Evolutionary conservation across 2,797 vertebrate genomes (phyloP).

Genomic region (Danio choprae): DNA sequence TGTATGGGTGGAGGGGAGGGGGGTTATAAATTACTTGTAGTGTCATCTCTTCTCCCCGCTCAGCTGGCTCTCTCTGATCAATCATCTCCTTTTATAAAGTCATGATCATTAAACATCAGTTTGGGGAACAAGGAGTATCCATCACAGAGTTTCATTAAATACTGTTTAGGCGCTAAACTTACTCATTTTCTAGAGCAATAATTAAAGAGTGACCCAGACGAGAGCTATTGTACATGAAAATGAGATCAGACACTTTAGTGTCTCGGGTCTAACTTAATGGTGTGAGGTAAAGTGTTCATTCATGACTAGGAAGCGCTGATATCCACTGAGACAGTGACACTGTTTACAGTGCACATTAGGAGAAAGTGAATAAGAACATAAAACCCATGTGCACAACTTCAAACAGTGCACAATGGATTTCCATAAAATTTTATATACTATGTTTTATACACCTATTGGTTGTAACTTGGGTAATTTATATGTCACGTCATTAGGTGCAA

Average conservation of each 20-base stretch:
- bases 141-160: conserved; percentile 79
- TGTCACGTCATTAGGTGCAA: conserved; percentile 86
- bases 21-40: conserved; percentile 88
- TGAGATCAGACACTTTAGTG: conserved; percentile 60
- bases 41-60: conserved; percentile 75
- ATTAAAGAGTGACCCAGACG: conserved; percentile 68
- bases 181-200: conserved; percentile 65
- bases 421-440: conserved; percentile 99
- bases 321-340: neutral
- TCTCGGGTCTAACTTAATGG: conserved; percentile 53
- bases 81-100: conserved; percentile 88
- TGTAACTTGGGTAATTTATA: conserved; percentile 93
- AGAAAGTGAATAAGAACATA: conserved; percentile 71
- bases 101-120: conserved; percentile 85
- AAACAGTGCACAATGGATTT: conserved; percentile 89
- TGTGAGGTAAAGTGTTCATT: conserved; percentile 30
- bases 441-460: conserved; percentile 99
- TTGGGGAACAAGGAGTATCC: conserved; percentile 76
- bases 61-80: conserved; percentile 82
- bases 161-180: conserved; percentile 67
- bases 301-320: conserved; percentile 8
- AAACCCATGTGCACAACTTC: conserved; percentile 64
- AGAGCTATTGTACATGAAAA: conserved; percentile 54
- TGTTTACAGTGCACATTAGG: conserved; percentile 47
- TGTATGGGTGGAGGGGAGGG: conserved; percentile 62